Percentiles rank a stretch among this genome's conserved stretches.
Conservation (phyloP, 2,888 invertebrate species). For the Flexamia atlantica region DNA sequence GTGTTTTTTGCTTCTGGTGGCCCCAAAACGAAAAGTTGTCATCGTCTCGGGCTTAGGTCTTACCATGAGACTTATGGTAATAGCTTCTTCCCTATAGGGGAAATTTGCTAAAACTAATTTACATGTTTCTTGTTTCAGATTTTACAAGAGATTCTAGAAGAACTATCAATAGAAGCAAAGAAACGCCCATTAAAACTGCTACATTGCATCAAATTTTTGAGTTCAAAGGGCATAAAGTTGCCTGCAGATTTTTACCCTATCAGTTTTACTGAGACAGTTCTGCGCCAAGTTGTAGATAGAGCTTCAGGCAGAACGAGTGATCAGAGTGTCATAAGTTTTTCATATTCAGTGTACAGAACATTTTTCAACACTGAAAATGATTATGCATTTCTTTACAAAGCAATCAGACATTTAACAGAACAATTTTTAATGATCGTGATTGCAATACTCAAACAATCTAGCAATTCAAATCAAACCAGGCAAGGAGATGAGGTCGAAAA, state of each 20-base stretch:
- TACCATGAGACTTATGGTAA: too few relatives aligned
- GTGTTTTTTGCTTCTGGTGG: too few relatives aligned
- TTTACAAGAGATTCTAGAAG: background rate
- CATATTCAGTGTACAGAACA: background rate
- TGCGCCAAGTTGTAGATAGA: background rate
- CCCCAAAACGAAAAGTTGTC: too few relatives aligned
- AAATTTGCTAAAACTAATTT: too few relatives aligned
- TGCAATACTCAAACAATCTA: too few relatives aligned
- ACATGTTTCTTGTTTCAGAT: background rate
- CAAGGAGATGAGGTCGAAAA: background rate
- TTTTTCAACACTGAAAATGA: background rate
- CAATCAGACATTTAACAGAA: background rate
- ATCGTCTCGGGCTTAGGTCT: too few relatives aligned
- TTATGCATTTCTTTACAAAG: background rate
- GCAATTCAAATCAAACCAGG: background rate
- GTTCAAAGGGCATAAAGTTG: background rate
- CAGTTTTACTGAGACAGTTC: conserved; percentile 1
- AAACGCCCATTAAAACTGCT: background rate
- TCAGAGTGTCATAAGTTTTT: background rate
- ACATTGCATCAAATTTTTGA: background rate
- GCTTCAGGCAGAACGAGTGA: background rate
- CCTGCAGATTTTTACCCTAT: background rate
- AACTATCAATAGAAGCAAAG: background rate
- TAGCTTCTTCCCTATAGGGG: too few relatives aligned
- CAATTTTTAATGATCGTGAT: background rate